These are phyloP conservation scores for Acipenser oxyrinchus DNA, from an alignment of 2,797 vertebrate species.

Conservation along the genomic window DNA sequence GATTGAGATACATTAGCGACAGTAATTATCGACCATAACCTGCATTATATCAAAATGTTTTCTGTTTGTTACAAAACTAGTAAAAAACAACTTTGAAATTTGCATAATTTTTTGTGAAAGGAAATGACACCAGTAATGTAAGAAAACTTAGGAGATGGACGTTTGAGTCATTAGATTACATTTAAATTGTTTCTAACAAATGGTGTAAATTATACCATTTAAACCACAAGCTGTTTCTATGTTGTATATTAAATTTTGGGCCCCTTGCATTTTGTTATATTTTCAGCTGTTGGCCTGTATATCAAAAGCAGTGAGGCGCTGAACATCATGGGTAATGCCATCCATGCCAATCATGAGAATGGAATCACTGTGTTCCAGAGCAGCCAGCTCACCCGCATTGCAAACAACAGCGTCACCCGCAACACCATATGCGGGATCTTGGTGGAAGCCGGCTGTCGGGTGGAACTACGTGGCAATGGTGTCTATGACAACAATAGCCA, in stretches of 20 bases:
- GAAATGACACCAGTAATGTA: no score
- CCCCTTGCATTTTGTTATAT: not conserved
- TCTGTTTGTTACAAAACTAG: no score
- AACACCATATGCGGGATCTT: constrained; percentile 69
- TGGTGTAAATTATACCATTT: no score
- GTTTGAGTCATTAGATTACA: no score
- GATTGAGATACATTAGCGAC: no score
- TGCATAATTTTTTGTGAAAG: no score
- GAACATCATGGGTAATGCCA: constrained; percentile 69
- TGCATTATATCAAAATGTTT: no score
- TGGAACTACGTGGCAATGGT: constrained; percentile 80
- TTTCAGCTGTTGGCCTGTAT: constrained; percentile 75
- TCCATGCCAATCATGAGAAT: constrained; percentile 64
- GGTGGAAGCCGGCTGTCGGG: constrained; percentile 71
- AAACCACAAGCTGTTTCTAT: not conserved
- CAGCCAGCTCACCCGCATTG: constrained; percentile 68
- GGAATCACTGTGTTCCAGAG: constrained; percentile 78
- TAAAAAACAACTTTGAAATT: no score
- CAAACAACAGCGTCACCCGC: constrained; percentile 75
- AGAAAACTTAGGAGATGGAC: no score
- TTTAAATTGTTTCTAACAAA: no score
- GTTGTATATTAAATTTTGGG: not conserved
- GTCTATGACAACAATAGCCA: constrained; percentile 78
- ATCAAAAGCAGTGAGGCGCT: constrained; percentile 80
- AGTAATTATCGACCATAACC: no score